These are phyloP conservation scores for Eubasilissa regina DNA, from an alignment of 1,140 invertebrate genomes.

Conservation along the genomic window DNA sequence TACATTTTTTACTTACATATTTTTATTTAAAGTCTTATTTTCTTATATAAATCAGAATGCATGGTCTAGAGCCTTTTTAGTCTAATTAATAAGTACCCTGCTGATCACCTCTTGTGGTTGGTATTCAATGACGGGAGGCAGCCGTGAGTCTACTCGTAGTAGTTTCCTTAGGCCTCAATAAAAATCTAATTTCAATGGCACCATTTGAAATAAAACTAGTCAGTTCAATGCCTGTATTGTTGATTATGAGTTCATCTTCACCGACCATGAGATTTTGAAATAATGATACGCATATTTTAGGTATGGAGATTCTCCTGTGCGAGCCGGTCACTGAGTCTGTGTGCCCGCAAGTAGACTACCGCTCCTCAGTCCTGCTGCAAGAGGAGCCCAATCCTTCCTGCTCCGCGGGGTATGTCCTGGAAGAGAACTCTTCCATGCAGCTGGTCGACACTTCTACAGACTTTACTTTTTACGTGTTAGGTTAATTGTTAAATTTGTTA, in stretches of 20 bases:
- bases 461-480: constrained; percentile 42
- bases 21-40: not conserved
- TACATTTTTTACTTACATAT: not conserved
- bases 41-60: not conserved
- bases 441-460: constrained; percentile 43
- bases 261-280: no score
- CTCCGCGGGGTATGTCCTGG: constrained; percentile 26
- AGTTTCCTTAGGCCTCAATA: no score
- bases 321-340: not conserved
- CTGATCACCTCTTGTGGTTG: not conserved
- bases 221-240: no score
- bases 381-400: constrained; percentile 30
- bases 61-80: no score
- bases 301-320: constrained; percentile 34
- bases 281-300: constrained; percentile 7
- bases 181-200: no score
- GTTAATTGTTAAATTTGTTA: not conserved
- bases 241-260: no score
- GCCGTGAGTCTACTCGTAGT: no score
- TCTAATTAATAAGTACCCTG: not conserved
- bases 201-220: no score
- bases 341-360: not conserved
- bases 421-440: constrained; percentile 40
- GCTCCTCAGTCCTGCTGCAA: constrained; percentile 3
- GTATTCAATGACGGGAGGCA: not conserved